phyloP scores from a whole-genome alignment of 2,113 vertebrate species.

The Heliornis fulica region DNA sequence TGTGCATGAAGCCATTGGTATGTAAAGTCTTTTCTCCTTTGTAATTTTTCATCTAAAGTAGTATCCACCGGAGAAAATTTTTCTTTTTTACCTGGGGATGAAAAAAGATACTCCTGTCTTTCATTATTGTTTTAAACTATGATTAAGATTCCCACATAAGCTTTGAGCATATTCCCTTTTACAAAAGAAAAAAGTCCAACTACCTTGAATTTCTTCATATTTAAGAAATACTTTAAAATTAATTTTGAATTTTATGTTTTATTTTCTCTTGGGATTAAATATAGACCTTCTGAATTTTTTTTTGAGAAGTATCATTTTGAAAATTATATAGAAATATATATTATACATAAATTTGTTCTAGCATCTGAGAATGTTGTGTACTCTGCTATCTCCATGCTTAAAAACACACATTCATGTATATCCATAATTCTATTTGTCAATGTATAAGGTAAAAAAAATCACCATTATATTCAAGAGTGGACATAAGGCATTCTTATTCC shows the following conservation, averaged over 20 bases:
- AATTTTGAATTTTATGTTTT: not conserved
- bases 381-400: not conserved
- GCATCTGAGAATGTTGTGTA: not conserved
- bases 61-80: conserved; percentile 7
- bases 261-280: not conserved
- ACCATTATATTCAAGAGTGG: not conserved
- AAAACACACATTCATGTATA: not conserved
- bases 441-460: not conserved
- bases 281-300: not conserved
- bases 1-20: conserved; percentile 78
- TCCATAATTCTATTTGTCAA: not conserved
- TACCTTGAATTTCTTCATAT: not conserved
- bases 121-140: conserved; percentile 6
- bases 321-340: not conserved
- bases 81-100: conserved; percentile 70
- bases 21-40: conserved; percentile 67
- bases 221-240: not conserved
- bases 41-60: conserved; percentile 46
- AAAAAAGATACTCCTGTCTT: conserved; percentile 46
- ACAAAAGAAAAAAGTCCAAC: not conserved
- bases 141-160: not conserved
- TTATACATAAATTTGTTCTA: not conserved
- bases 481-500: not conserved
- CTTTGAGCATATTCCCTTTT: not conserved
- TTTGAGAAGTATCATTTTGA: not conserved